Evolutionary conservation across 2,113 vertebrate species (phyloP).

Genomic region (Oncorhynchus mykiss): DNA sequence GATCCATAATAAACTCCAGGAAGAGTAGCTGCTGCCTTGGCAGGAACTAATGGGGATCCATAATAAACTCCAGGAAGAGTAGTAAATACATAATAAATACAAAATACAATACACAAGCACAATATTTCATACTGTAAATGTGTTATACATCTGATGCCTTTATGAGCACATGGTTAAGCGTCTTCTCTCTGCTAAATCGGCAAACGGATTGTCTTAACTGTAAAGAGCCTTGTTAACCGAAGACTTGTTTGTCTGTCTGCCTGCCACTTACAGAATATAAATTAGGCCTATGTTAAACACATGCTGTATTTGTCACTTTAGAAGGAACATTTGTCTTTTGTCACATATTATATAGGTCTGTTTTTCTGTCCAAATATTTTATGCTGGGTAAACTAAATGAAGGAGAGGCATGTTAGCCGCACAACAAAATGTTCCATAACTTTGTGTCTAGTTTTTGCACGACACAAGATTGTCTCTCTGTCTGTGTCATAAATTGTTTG

Average conservation of each 20-base stretch:
- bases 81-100: too few species aligned
- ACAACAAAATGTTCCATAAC: neutral
- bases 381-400: neutral
- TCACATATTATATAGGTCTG: too few species aligned
- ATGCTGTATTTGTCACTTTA: constrained; percentile 4
- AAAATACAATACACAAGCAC: too few species aligned
- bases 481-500: too few species aligned
- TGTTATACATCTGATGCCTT: neutral
- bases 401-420: neutral
- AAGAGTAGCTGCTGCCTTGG: too few species aligned
- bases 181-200: neutral
- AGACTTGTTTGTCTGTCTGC: neutral
- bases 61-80: too few species aligned
- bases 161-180: neutral
- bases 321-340: neutral
- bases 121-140: neutral
- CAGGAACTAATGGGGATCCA: too few species aligned
- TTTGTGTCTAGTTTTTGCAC: neutral
- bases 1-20: too few species aligned
- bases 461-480: too few species aligned
- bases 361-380: too few species aligned
- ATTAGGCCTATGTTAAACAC: constrained; percentile 10
- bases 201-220: neutral
- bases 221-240: neutral
- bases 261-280: constrained; percentile 5